Evolutionary conservation across 2,888 invertebrate species (phyloP).

Genomic region (Capitulum mitella): DNA sequence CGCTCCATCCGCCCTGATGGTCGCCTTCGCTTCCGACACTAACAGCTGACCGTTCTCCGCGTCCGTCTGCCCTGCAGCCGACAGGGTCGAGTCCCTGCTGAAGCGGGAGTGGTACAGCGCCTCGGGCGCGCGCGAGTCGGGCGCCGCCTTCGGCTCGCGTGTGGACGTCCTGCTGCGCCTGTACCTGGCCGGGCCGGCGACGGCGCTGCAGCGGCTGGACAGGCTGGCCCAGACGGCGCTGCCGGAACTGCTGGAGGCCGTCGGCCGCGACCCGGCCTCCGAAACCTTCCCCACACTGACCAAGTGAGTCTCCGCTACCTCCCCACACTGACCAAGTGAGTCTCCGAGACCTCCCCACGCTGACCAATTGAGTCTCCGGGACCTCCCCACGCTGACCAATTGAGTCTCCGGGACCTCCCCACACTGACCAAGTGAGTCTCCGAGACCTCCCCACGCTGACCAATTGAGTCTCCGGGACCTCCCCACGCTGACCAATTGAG

Average conservation of each 20-base stretch:
- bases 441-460: too few species aligned
- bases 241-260: conserved; percentile 53
- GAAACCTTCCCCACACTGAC: conserved; percentile 57
- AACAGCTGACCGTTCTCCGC: not conserved
- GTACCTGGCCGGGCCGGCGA: conserved; percentile 41
- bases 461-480: too few species aligned
- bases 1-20: too few species aligned
- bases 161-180: conserved; percentile 31
- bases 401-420: too few species aligned
- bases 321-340: too few species aligned
- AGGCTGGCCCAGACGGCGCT: conserved; percentile 42
- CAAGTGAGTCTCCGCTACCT: too few species aligned
- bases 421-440: too few species aligned
- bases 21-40: too few species aligned
- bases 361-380: too few species aligned
- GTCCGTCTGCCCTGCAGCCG: conserved; percentile 40
- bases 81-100: conserved; percentile 52
- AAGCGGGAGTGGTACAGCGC: conserved; percentile 59
- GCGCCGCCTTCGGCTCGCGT: conserved; percentile 29
- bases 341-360: too few species aligned
- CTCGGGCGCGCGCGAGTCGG: conserved; percentile 55
- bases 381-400: too few species aligned
- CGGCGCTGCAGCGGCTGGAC: conserved; percentile 37
- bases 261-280: conserved; percentile 54
- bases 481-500: too few species aligned